These are phyloP conservation scores for Melospiza melodia DNA, from an alignment of 2,113 vertebrate genomes.

Conservation along the genomic window DNA sequence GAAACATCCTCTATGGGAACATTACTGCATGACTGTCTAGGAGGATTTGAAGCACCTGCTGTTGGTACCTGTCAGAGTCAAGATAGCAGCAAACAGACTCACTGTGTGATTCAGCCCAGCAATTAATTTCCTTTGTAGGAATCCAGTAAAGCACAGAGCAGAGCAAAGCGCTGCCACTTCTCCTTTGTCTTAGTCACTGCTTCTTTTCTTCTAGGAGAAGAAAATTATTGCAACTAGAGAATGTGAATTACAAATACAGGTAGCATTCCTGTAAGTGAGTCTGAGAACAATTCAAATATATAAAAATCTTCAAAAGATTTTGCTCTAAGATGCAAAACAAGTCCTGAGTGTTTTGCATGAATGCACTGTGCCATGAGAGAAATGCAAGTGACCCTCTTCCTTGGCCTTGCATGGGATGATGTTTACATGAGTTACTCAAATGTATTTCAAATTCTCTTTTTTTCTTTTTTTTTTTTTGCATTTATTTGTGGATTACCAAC, in stretches of 20 bases:
- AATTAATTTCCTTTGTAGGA: not conserved
- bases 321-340: not conserved
- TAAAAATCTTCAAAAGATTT: not conserved
- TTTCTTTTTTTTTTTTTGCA: not conserved
- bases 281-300: not conserved
- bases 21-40: not conserved
- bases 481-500: not conserved
- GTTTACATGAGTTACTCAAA: not conserved
- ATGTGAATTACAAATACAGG: not conserved
- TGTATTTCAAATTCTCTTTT: not conserved
- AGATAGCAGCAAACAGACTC: not conserved
- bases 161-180: not conserved
- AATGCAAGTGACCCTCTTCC: not conserved
- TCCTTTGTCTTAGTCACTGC: constrained; percentile 29
- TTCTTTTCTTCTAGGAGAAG: constrained; percentile 23
- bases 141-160: constrained; percentile 9
- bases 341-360: not conserved
- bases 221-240: not conserved
- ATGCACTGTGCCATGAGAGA: not conserved
- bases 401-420: not conserved
- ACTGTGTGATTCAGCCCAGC: not conserved
- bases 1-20: not conserved
- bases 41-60: not conserved
- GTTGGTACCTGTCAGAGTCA: not conserved
- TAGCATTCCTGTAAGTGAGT: not conserved